phyloP scores from a whole-genome alignment of 2,113 vertebrate genomes.

The Zootoca vivipara region DNA sequence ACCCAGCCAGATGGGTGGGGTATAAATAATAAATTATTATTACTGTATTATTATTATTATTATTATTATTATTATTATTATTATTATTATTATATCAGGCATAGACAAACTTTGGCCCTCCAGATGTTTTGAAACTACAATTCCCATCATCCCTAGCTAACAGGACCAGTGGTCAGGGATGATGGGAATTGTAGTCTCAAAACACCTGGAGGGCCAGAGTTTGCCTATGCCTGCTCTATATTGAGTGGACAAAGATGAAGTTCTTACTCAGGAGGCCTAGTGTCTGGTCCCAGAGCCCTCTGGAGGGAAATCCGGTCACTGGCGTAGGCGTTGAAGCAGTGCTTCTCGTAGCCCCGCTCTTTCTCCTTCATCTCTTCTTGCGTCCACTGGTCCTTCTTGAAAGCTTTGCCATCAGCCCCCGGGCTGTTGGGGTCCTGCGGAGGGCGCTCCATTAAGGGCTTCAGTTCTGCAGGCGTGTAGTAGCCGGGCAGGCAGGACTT shows the following conservation, averaged over 20 bases:
- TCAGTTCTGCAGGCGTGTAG: constrained; percentile 85
- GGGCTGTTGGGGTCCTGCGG: constrained; percentile 81
- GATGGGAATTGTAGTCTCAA: too few species aligned
- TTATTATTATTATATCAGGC: too few species aligned
- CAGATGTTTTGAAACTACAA: too few species aligned
- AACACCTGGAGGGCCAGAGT: too few species aligned
- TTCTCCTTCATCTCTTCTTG: constrained; percentile 87
- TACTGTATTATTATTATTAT: too few species aligned
- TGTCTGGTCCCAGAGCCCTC: constrained; percentile 91
- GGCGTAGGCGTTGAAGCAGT: constrained; percentile 97
- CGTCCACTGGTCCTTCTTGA: constrained; percentile 79
- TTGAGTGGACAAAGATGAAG: accelerated
- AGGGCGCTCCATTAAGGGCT: constrained; percentile 84
- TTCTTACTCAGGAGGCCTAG: constrained; percentile 91
- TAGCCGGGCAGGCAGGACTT: constrained; percentile 83
- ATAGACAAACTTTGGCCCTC: too few species aligned
- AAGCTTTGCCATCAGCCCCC: constrained; percentile 83
- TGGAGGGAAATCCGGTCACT: constrained; percentile 94
- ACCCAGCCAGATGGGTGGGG: too few species aligned
- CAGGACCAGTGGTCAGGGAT: too few species aligned
- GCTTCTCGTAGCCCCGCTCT: constrained; percentile 86
- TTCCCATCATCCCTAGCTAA: too few species aligned
- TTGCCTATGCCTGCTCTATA: not conserved
- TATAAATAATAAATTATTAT: too few species aligned
- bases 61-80: too few species aligned